Evolutionary conservation across 2,888 invertebrate species (phyloP).

Genomic region (Acrobasis suavella): DNA sequence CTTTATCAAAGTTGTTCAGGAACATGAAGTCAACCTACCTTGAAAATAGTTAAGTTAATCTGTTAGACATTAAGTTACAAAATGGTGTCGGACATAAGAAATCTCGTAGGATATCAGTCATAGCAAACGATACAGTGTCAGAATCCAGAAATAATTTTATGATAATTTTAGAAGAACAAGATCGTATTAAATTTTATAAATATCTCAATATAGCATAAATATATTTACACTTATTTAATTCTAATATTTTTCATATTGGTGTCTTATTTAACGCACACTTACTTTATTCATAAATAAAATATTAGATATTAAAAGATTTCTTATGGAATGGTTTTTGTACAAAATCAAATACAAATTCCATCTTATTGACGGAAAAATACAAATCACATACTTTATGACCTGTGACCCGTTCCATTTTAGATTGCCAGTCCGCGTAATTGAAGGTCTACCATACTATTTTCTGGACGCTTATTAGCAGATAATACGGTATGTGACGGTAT

Average conservation of each 20-base stretch:
- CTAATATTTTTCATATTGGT: conserved; percentile 79
- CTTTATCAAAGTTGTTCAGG: conserved; percentile 34
- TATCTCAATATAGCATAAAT: conserved; percentile 81
- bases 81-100: conserved; percentile 56
- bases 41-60: too few relatives aligned
- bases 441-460: not conserved
- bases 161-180: conserved; percentile 79
- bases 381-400: conserved; percentile 70
- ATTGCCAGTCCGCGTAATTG: not conserved
- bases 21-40: too few relatives aligned
- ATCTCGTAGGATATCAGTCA: conserved; percentile 59
- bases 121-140: conserved; percentile 63
- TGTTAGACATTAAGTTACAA: conserved; percentile 32
- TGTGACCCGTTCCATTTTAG: conserved; percentile 21
- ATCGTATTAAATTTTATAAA: conserved; percentile 81
- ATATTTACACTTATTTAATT: conserved; percentile 77
- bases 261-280: conserved; percentile 80
- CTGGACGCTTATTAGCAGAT: too few relatives aligned
- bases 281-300: conserved; percentile 72
- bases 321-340: conserved; percentile 82
- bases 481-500: too few relatives aligned
- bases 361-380: conserved; percentile 68
- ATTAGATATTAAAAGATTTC: conserved; percentile 72
- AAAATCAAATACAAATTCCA: conserved; percentile 76
- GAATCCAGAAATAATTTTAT: conserved; percentile 64